Base-by-base conservation (phyloP, 2,797 vertebrate species). In the Gouania willdenowi region DNA sequence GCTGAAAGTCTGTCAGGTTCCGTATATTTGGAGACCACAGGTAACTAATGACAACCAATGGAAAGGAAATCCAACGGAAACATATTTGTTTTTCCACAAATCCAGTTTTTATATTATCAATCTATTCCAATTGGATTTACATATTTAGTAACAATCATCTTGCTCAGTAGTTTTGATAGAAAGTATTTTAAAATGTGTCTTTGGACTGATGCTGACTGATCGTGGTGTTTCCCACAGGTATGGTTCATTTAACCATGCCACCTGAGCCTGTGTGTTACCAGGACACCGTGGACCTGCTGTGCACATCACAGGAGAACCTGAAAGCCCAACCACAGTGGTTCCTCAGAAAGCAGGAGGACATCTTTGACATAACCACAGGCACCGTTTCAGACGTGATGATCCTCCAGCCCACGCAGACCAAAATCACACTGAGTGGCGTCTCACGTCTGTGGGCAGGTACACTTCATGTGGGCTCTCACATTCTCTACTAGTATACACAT, bases 401-500 rank as follows among this genome's bases (percentile, higher is more conserved):
- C 0, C 9, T 4, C 4, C 0, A 0, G 0, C 0, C 0, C 1
- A 0, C 0, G 0, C 0, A 0, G 0, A 26, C 10, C 6, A 8
- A 0, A 0, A 1, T 86, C 19, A 0, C 0, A 0, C 16, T 89
- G 0, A 0, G 0, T 0, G 0, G 0, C 0, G 3, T 54, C 8
- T 24, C 72, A 3, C 52, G 38, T 29, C 8, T 48, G 17, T 89
- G 85, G 85, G 30, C 16, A 71, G 87, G 83, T 87, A n/a, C n/a
- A n/a, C n/a, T n/a, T n/a, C n/a, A 59, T 1, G 1, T 26, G 18
- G 6, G 18, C 4, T 19, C 4, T 4, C 18, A 3, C 18, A 9
- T 14, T 4, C 5, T 16, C 4, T 5, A 16, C 4, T 29, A 9
- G n/a, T 28, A n/a, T n/a, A n/a, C n/a, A n/a, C n/a, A n/a, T n/a